Base-by-base conservation (phyloP, 2,113 vertebrate species). In the Gobiocypris rarus region DNA sequence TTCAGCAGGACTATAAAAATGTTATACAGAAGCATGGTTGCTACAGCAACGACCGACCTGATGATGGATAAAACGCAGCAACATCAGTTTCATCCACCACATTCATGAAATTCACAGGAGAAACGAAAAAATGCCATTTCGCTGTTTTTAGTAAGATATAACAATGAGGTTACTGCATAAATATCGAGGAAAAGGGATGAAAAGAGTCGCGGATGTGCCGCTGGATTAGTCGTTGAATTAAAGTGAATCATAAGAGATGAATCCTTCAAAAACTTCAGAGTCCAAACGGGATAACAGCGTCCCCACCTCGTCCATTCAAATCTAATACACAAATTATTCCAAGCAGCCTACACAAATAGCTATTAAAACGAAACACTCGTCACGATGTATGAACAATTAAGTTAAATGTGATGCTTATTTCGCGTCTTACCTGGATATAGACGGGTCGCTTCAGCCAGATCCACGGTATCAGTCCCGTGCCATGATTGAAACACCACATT, bases 401-500 rank as follows among this genome's bases (percentile, higher is more conserved):
- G 77, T 63, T 22, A 14, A 54, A 59, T 24, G 65, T 34, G 26
- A 56, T 22, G 74, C 24, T 22, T 58, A 28, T 61, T 61, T 31
- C 8, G 43, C 59, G 10, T 78, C 95, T 94, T 96, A 97, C 96
- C 96, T 97, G 96, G 87, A 95, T 89, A 91, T 93, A 92, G 86
- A 90, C 92, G 89, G 93, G 94, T 87, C 95, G 96, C 89, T 93
- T 95, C 54, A 96, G 93, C 94, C 96, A 91, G 93, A 95, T 92
- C 93, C 94, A 95, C 90, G 95, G 92, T 93, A 95, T 94, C 93
- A 95, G 91, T 92, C 93, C 93, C 94, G 95, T 88, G 96, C 96
- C 96, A 97, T 97, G 94, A 94, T 91, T 93, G 56, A 89, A 89
- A 93, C 93, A 83, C 91, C 93, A 94, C 96, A 97, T 97, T 89